Evolutionary conservation across 2,797 vertebrate genomes (phyloP).

Genomic region (Tenualosa ilisha): DNA sequence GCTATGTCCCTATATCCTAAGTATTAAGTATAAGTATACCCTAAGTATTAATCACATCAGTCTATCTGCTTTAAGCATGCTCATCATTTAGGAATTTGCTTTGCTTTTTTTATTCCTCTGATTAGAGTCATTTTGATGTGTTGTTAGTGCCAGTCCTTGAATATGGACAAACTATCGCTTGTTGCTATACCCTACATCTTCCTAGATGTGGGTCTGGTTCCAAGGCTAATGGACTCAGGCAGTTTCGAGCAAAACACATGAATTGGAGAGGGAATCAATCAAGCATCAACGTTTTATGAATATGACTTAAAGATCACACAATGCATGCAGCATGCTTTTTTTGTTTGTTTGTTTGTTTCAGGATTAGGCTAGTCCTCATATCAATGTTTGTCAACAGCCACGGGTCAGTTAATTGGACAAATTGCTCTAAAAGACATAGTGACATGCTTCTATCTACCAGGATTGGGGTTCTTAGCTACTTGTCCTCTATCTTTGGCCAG

Average conservation of each 20-base stretch:
- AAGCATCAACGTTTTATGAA: not conserved
- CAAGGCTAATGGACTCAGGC: not conserved
- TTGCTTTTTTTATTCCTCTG: no score
- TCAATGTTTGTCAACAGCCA: not conserved
- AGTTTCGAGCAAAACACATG: not conserved
- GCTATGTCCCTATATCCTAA: no score
- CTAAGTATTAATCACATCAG: no score
- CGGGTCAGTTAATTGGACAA: not conserved
- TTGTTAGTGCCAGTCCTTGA: no score
- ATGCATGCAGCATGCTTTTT: conserved; percentile 61
- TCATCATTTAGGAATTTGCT: no score
- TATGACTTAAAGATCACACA: conserved; percentile 18
- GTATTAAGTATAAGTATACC: no score
- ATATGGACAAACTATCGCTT: no score
- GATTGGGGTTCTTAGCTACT: not conserved
- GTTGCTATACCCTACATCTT: no score
- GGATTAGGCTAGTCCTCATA: not conserved
- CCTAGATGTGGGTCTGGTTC: no score
- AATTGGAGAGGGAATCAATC: not conserved
- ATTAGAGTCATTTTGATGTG: no score
- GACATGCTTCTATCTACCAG: conserved; percentile 13
- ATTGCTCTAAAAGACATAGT: not conserved
- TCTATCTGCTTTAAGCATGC: no score
- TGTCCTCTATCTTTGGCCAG: conserved; percentile 18
- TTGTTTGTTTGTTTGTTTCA: not conserved